Evolutionary conservation across 2,797 vertebrate species (phyloP).

Genomic region (Tangara arthus): DNA sequence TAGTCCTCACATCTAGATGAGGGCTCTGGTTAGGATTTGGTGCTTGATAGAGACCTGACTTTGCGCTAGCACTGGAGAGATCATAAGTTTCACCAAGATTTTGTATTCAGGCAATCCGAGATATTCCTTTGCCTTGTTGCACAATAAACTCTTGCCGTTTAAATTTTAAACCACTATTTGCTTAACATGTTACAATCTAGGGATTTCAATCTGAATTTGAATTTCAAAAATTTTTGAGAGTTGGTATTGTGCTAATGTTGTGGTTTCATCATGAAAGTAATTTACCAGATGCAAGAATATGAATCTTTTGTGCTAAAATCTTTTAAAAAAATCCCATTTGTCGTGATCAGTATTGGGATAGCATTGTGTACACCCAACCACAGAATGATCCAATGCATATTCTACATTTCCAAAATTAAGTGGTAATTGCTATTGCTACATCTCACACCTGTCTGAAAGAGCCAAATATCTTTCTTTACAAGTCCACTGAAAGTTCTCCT

Average conservation of each 20-base stretch:
- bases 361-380: neutral
- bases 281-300: neutral
- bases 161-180: neutral
- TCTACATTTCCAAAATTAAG: neutral
- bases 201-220: neutral
- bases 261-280: neutral
- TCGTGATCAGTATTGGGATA: neutral
- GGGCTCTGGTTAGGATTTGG: neutral
- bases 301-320: neutral
- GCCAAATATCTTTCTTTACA: neutral
- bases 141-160: neutral
- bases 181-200: neutral
- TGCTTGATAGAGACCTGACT: neutral
- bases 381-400: neutral
- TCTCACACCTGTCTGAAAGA: neutral
- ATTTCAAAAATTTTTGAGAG: neutral
- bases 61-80: neutral
- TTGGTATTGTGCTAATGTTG: neutral
- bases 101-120: neutral
- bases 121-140: neutral
- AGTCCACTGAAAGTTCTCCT: neutral
- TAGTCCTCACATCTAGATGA: neutral
- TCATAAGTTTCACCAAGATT: neutral
- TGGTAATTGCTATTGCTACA: neutral
- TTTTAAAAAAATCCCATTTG: neutral